Evolutionary conservation across 2,113 vertebrate genomes (phyloP).

Genomic region (Gobiocypris rarus): DNA sequence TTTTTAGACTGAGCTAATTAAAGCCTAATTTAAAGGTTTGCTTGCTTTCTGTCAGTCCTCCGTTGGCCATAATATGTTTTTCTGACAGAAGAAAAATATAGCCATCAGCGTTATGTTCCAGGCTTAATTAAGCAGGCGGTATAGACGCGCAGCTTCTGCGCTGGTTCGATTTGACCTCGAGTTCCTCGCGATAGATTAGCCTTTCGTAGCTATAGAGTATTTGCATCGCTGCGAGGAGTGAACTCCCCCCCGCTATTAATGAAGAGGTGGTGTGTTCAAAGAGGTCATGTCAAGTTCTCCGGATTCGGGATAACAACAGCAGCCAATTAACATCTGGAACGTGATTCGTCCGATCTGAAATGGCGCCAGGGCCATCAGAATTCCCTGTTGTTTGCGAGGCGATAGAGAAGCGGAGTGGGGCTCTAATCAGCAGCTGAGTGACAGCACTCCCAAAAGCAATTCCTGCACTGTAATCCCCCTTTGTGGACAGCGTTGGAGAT

Average conservation of each 20-base stretch:
- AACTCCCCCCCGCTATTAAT: slow-evolving; percentile 37
- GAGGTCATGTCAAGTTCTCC: slow-evolving; percentile 45
- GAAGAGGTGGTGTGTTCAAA: slow-evolving; percentile 48
- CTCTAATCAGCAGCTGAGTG: slow-evolving; percentile 63
- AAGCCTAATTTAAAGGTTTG: slow-evolving; percentile 49
- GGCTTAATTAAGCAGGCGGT: slow-evolving; percentile 55
- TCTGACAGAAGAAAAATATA: slow-evolving; percentile 38
- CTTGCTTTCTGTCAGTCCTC: slow-evolving; percentile 33
- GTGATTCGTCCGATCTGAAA: background rate
- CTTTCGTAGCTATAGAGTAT: slow-evolving; percentile 27
- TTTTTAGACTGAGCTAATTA: slow-evolving; percentile 47
- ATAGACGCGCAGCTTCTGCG: slow-evolving; percentile 25
- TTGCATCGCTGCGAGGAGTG: slow-evolving; percentile 26
- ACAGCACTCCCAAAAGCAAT: slow-evolving; percentile 64
- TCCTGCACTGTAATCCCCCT: slow-evolving; percentile 61
- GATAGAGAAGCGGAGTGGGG: slow-evolving; percentile 57
- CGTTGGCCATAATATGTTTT: slow-evolving; percentile 24
- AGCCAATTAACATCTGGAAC: slow-evolving; percentile 49
- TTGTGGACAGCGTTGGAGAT: slow-evolving; percentile 60
- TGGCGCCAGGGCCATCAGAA: slow-evolving; percentile 50
- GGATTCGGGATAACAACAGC: slow-evolving; percentile 53
- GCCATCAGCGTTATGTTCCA: slow-evolving; percentile 48
- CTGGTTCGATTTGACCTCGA: slow-evolving; percentile 45
- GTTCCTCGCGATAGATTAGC: slow-evolving; percentile 45
- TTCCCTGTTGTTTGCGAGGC: slow-evolving; percentile 60